Base-by-base conservation (phyloP, 2,888 invertebrate genomes). In the Athalia circularis region DNA sequence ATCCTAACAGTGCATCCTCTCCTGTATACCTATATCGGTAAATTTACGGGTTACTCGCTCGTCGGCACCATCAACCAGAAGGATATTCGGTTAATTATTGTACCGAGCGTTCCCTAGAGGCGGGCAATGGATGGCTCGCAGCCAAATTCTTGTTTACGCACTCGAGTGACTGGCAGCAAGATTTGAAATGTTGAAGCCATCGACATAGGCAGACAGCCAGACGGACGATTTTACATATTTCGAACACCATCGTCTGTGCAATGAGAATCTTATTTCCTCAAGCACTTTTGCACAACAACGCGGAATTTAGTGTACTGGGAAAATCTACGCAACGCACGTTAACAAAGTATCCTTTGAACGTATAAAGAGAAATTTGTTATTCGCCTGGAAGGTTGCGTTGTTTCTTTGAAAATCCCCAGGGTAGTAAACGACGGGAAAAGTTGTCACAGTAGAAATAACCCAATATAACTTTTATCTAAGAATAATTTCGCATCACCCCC, bases 371-470 rank as follows among this genome's bases (percentile, higher is more conserved):
- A 59, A 72, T 72, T 72, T 72, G 72, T 48, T 59, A 72, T 59
- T 72, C 72, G 45, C 59, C 57, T 47, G 45, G 72, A 45, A 72
- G 45, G 72, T 15, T 13, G 13, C 15, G 62, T 7, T 13, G 61
- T 7, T 7, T 7, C 45, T 9, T 11, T 48, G n/a, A 48, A 75
- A 48, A 48, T 81, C 81, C 80, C 77, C 65, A 82, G 15, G 68
- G 82, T 82, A 80, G 81, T 15, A 75, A 80, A 80, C 77, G 79
- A 78, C 75, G 62, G 75, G 9, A 64, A 75, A 75, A 75, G 62
- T 62, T 75, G 75, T 62, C 75, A 50, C 75, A 57, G 64, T 50
- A 62, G 75, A 62, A 62, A 62, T 62, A 75, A 75, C 62, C 75
- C 62, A 75, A 75, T 75, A 75, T 75, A 75, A 75, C 75, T 75